These are phyloP conservation scores for Gallinago media DNA, from an alignment of 2,113 vertebrate species.

Conservation along the genomic window DNA sequence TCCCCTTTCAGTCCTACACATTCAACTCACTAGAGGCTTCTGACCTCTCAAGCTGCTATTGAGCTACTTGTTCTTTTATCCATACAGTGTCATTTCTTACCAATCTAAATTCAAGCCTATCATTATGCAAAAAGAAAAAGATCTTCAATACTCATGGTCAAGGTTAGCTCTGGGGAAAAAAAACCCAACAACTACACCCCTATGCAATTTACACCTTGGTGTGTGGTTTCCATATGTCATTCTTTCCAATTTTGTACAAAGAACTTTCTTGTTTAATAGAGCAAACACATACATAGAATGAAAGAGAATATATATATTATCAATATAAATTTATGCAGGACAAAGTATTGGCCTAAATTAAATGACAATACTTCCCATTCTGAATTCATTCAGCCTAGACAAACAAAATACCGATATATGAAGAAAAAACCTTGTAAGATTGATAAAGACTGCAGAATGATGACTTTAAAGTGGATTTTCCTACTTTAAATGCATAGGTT, in stretches of 20 bases:
- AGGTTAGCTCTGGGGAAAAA: neutral
- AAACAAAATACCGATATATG: constrained; percentile 71
- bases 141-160: neutral
- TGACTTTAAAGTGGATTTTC: constrained; percentile 74
- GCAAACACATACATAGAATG: neutral
- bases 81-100: neutral
- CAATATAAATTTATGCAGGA: constrained; percentile 47
- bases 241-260: neutral
- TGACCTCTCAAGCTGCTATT: neutral
- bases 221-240: neutral
- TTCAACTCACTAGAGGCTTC: neutral
- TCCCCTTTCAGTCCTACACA: neutral
- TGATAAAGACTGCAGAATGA: constrained; percentile 71
- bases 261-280: neutral
- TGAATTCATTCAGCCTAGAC: constrained; percentile 57
- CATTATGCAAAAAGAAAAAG: neutral
- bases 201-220: neutral
- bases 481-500: constrained; percentile 78
- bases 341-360: constrained; percentile 44
- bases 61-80: neutral
- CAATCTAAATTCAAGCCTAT: neutral
- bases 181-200: neutral
- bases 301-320: constrained; percentile 1
- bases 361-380: constrained; percentile 58
- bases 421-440: constrained; percentile 66